Evolutionary conservation across 2,888 invertebrate species (phyloP).

Genomic region (Pristionchus japonicus): DNA sequence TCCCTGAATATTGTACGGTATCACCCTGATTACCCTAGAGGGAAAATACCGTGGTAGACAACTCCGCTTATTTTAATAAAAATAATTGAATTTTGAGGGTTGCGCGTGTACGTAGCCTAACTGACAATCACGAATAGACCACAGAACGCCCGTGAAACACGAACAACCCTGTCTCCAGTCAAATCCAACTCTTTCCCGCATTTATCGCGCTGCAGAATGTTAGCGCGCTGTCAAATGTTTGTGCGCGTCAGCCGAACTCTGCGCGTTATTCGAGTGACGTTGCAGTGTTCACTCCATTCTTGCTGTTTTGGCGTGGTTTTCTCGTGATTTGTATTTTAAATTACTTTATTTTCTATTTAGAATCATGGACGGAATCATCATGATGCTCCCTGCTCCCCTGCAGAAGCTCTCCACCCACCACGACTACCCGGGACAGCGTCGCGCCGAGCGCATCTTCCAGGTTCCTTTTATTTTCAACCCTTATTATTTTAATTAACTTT

Average conservation of each 20-base stretch:
- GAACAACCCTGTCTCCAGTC: neutral
- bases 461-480: conserved; percentile 48
- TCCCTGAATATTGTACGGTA: neutral
- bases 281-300: neutral
- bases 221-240: neutral
- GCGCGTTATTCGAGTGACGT: neutral
- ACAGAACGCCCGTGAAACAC: neutral
- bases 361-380: conserved; percentile 69
- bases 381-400: conserved; percentile 69
- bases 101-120: too few relatives aligned
- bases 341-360: too few relatives aligned
- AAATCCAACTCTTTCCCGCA: neutral
- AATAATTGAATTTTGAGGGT: too few relatives aligned
- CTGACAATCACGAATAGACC: too few relatives aligned
- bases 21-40: too few relatives aligned
- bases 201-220: neutral
- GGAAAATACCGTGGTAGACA: too few relatives aligned
- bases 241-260: neutral
- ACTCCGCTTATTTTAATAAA: too few relatives aligned
- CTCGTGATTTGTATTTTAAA: too few relatives aligned
- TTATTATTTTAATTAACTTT: neutral
- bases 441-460: conserved; percentile 71
- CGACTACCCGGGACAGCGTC: conserved; percentile 70
- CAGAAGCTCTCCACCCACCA: conserved; percentile 64
- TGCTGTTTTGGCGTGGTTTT: neutral